A percentile compares a stretch with the other conserved stretches of the same genome.
These are phyloP conservation scores for Crenuchus spilurus DNA, from an alignment of 2,797 vertebrate genomes.

Conservation along the genomic window DNA sequence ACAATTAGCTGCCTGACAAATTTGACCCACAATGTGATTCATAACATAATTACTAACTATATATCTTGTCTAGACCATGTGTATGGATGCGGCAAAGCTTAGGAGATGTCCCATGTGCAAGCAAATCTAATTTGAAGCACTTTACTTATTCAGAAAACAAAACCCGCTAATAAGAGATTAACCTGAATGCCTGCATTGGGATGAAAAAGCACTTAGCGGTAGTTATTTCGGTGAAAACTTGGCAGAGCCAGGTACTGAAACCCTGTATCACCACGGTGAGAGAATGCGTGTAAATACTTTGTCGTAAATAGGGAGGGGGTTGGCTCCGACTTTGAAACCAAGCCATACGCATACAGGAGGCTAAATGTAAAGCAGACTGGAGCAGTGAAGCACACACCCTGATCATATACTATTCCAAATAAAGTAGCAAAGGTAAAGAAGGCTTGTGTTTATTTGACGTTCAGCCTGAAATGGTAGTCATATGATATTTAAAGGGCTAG, in stretches of 20 bases:
- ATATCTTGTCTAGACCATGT: not conserved
- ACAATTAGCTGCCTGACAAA: too few relatives aligned
- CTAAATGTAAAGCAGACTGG: constrained; percentile 57
- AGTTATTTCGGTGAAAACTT: constrained; percentile 49
- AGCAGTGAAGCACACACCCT: constrained; percentile 42
- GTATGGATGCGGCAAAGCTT: not conserved
- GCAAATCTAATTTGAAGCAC: constrained; percentile 48
- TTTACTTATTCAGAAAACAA: constrained; percentile 62
- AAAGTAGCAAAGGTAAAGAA: constrained; percentile 38
- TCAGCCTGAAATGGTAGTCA: constrained; percentile 38
- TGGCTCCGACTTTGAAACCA: constrained; percentile 38
- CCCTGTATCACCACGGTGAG: constrained; percentile 40
- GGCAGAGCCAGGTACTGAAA: constrained; percentile 50
- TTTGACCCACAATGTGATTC: not conserved
- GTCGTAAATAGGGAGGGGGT: constrained; percentile 46
- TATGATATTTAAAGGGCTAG: constrained; percentile 41
- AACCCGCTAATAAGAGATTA: constrained; percentile 79
- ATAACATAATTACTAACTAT: not conserved
- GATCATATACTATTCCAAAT: constrained; percentile 43
- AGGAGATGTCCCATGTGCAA: constrained; percentile 33
- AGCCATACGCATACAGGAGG: constrained; percentile 53
- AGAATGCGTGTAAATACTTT: constrained; percentile 50
- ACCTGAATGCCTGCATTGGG: constrained; percentile 70
- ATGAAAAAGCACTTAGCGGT: constrained; percentile 65
- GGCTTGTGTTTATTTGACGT: constrained; percentile 41